Evolutionary conservation across 2,888 invertebrate genomes (phyloP), one percentile per base, ranked within the genome.

Genomic region (Odontothrips loti): DNA sequence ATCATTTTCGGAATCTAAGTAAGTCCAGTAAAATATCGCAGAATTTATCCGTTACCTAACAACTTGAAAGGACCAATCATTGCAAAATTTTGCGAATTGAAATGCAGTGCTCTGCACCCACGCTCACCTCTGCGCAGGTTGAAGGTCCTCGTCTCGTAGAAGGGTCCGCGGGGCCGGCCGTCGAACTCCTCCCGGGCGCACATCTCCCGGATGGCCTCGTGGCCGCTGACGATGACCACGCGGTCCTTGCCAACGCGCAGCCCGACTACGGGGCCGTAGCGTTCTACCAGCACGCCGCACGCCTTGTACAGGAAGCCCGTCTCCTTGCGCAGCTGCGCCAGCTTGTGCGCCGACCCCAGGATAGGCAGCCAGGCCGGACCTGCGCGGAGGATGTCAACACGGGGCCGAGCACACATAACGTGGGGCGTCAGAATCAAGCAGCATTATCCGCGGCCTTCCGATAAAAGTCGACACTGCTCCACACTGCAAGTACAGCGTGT

Each of bases 321-420:
- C 68, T 85, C 82, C 83, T 91, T 90, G 47, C 95, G 89, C 29
- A 93, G 86, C 81, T 90, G 90, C 20, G 90, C 89, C 0, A 95
- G 89, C 85, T 91, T 91, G 29, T 91, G 85, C 0, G 93, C 93
- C 84, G 93, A 93, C 0, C 95, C 95, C n/a, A 95, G 87, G 43
- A 95, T 89, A 0, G 95, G 95, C 82, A 91, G 89, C 95, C 95
- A 95, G 87, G 87, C 90, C 4, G 95, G 95, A 80, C 89, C 89
- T 89, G 82, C n/a, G 17, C 58, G 17, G 20, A 6, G 34, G 6
- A 6, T 6, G 34, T 43, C 34, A 43, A 6, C 3, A 43, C 34
- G 34, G 34, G 3, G 34, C 34, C n/a, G n/a, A n/a, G n/a, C n/a
- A n/a, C n/a, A n/a, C n/a, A n/a, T n/a, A n/a, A n/a, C n/a, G n/a